phyloP scores from a whole-genome alignment of 2,888 invertebrate species.

The Clepsis dumicolana region DNA sequence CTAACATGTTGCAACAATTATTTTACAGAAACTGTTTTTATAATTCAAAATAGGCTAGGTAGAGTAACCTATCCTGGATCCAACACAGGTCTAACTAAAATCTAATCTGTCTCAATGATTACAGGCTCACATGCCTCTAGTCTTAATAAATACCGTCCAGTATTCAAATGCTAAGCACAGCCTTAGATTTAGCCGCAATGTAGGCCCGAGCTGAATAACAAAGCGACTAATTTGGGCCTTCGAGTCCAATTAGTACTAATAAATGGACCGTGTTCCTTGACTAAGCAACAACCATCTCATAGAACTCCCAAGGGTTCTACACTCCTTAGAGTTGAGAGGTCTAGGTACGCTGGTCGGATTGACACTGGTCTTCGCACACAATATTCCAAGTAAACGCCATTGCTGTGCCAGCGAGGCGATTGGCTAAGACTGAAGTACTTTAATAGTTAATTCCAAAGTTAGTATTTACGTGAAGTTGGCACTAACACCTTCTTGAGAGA shows the following conservation, averaged over 20 bases:
- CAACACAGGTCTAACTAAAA: background rate
- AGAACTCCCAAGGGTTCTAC: background rate
- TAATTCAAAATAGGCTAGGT: too few species aligned
- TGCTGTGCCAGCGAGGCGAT: constrained; percentile 19
- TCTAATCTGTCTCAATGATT: background rate
- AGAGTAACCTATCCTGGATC: too few species aligned
- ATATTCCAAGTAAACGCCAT: constrained; percentile 29
- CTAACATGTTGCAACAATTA: too few species aligned
- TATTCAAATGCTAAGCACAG: constrained; percentile 37
- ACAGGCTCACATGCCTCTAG: background rate
- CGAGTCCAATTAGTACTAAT: constrained; percentile 66
- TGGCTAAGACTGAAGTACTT: constrained; percentile 9
- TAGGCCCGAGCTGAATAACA: constrained; percentile 51
- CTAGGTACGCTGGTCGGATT: constrained; percentile 12
- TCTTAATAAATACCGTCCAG: constrained; percentile 7
- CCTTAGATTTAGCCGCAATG: constrained; percentile 23
- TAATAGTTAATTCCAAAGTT: constrained; percentile 21
- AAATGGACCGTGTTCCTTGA: constrained; percentile 56
- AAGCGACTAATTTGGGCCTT: constrained; percentile 60
- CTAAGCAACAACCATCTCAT: constrained; percentile 26
- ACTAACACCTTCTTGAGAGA: background rate
- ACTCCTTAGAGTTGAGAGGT: background rate
- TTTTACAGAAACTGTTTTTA: too few species aligned
- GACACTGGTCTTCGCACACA: constrained; percentile 10
- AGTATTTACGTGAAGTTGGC: background rate